Evolutionary conservation across 2,888 invertebrate species (phyloP), one percentile per base, ranked within the genome.

Genomic region (Ptychoptera albimana): DNA sequence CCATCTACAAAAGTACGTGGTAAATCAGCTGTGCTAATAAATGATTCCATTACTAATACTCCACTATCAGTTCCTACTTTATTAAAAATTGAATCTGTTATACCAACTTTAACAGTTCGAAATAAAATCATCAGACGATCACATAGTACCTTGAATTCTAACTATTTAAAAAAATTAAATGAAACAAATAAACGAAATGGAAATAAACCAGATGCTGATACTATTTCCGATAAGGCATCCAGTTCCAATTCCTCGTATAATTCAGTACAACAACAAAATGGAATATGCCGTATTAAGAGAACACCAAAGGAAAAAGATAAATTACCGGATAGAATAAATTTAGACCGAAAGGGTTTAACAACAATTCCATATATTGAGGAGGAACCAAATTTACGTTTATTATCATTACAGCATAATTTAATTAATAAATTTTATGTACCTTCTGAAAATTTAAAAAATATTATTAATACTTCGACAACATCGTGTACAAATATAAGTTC

Each of bases 371-470:
- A 63, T 30, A 78, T 92, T 54, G 79, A 85, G 49, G 83, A 82
- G 43, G 89, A 88, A 58, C 76, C 81, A 14, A 80, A 79, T 50
- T 69, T 92, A 46, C 73, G 89, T 45, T 70, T 93, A 48, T 68
- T 94, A 51, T 93, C 93, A 39, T 72, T 93, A 48, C 93, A 94
- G 60, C 92, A 93, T 66, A 94, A 94, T 69, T 73, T 87, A 56
- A 81, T 94, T 48, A 81, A 69, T 53, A 59, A 61, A 8, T 64
- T 66, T 45, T 63, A 65, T 54, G 62, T 66, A 56, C 65, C 65
- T 46, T 60, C 58, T 49, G 58, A 58, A 15, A 43, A 37, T 37
- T 13, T 2, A 41, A 41, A 37, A 9, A 29, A 37, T 11, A 37
- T 37, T 14, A 37, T 6, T 6, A 15, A 23, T 29, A 29, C 29